Percentiles rank a stretch among this genome's conserved stretches.
Conservation (phyloP, 2,888 invertebrate species). For the Yponomeuta plumbellus region DNA sequence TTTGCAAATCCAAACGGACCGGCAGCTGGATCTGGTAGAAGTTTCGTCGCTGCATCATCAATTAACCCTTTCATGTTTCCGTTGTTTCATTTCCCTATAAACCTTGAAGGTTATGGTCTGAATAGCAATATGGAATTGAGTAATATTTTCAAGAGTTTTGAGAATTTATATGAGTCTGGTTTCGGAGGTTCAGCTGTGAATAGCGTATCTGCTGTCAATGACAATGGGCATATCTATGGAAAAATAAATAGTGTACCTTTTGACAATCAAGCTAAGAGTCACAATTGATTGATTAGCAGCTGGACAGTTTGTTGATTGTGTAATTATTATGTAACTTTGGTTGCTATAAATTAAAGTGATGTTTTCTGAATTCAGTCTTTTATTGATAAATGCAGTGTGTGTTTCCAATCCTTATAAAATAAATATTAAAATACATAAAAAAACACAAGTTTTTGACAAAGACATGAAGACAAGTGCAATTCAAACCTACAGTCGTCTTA, state of each 20-base stretch:
- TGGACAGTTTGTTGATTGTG: not conserved
- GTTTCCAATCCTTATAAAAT: not conserved
- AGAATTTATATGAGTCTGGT: conserved; percentile 40
- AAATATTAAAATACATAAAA: not conserved
- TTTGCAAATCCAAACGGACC: conserved; percentile 37
- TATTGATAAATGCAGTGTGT: conserved; percentile 30
- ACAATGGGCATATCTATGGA: conserved; percentile 49
- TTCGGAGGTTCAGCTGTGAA: conserved; percentile 34
- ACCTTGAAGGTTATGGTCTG: conserved; percentile 34
- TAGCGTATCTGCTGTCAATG: conserved; percentile 43
- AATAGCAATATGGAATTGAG: conserved; percentile 28
- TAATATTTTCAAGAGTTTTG: conserved; percentile 43
- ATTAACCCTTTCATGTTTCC: conserved; percentile 41
- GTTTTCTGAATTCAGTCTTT: conserved; percentile 31
- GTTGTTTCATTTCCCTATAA: conserved; percentile 38
- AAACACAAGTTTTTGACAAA: conserved; percentile 27
- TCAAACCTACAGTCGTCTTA: conserved; percentile 45
- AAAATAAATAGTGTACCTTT: conserved; percentile 42
- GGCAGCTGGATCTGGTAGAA: conserved; percentile 39
- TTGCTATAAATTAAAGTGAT: conserved; percentile 20
- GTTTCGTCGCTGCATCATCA: conserved; percentile 35
- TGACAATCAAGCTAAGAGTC: conserved; percentile 31
- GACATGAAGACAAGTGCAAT: conserved; percentile 51
- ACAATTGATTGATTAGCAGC: not conserved
- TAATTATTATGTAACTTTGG: not conserved